Conservation (phyloP, 1,140 invertebrate genomes). For the Phocides pigmalion region DNA sequence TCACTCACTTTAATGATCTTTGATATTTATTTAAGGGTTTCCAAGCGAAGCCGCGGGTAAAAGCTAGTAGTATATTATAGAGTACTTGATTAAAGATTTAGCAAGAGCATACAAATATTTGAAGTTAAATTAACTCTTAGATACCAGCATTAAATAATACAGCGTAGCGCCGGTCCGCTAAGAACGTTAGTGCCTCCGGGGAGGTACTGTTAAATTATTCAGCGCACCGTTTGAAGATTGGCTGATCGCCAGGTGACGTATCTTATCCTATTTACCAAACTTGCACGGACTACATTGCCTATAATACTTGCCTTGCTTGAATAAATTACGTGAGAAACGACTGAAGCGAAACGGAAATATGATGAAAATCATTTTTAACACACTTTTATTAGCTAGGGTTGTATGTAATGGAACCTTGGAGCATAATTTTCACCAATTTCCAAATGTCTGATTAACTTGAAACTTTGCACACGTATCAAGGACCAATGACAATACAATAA, state of each 20-base stretch:
- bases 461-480: no score
- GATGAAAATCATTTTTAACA: no score
- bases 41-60: no score
- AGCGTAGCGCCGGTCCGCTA: conserved; percentile 15
- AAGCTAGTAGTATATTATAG: no score
- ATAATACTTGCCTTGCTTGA: conserved; percentile 18
- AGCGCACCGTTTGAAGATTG: conserved; percentile 33
- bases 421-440: no score
- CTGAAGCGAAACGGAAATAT: neutral
- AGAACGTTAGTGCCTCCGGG: conserved; percentile 16
- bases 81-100: no score
- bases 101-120: neutral
- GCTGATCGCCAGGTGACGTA: conserved; percentile 35
- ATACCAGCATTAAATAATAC: conserved; percentile 22
- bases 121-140: neutral
- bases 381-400: no score
- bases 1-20: no score
- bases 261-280: conserved; percentile 34
- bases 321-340: conserved; percentile 11
- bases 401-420: no score
- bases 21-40: no score
- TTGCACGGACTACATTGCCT: conserved; percentile 28
- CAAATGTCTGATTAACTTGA: no score
- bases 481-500: no score
- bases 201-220: conserved; percentile 28